These are phyloP conservation scores for Hylia prasina DNA, from an alignment of 2,113 vertebrate genomes.

Conservation along the genomic window DNA sequence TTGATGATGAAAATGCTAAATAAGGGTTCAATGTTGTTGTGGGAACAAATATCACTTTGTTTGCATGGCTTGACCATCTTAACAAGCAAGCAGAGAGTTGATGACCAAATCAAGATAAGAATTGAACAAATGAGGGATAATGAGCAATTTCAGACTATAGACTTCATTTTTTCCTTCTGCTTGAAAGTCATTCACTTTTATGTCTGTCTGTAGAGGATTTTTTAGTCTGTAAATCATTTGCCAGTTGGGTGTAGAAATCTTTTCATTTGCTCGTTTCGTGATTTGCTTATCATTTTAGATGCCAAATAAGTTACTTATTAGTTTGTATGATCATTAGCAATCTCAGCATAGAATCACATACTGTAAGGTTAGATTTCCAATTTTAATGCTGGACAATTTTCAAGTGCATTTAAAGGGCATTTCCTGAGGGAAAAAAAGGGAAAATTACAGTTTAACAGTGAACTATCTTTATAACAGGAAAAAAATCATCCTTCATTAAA, in stretches of 20 bases:
- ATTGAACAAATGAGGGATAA: not conserved
- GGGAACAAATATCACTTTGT: constrained; percentile 44
- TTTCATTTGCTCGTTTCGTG: not conserved
- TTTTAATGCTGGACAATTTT: not conserved
- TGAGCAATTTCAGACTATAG: not conserved
- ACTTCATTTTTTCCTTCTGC: not conserved
- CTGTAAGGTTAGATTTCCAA: not conserved
- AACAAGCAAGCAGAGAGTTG: not conserved
- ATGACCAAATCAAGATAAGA: constrained; percentile 10
- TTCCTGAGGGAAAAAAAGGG: not conserved
- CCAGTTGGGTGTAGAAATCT: not conserved
- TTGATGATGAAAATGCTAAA: not conserved
- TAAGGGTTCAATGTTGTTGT: not conserved
- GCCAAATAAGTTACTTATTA: not conserved
- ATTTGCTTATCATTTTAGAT: not conserved
- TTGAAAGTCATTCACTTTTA: not conserved
- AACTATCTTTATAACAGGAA: not conserved
- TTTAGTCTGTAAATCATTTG: not conserved
- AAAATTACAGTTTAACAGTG: not conserved
- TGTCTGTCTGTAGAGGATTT: not conserved
- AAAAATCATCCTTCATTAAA: not conserved
- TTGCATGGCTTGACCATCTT: not conserved
- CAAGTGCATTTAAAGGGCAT: not conserved
- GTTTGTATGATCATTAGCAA: not conserved
- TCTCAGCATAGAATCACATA: not conserved